Conservation (phyloP, 92 coral and sea anemone genomes). For the Palythoa grandiflora region DNA sequence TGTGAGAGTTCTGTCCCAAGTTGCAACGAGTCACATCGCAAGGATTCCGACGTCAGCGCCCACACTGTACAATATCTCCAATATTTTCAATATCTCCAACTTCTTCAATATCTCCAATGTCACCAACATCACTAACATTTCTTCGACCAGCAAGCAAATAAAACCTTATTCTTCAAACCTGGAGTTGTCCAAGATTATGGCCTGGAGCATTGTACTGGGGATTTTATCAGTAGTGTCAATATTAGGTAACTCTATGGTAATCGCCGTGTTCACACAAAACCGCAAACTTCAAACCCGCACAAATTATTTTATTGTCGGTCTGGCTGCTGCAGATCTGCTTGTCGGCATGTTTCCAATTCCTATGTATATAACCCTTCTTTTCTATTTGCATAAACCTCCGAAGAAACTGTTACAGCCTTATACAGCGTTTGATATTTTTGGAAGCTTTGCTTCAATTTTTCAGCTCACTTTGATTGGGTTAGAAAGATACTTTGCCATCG, state of each 20-base stretch:
- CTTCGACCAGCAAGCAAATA: not conserved
- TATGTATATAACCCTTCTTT: conserved; percentile 63
- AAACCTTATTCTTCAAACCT: not conserved
- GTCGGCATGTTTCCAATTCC: conserved; percentile 77
- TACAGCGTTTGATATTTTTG: conserved; percentile 71
- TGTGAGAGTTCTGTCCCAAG: not conserved
- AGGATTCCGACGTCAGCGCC: not conserved
- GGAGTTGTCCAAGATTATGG: conserved; percentile 40
- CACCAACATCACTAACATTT: not conserved
- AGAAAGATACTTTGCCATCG: conserved; percentile 79
- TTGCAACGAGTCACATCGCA: not conserved
- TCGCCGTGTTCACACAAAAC: conserved; percentile 71
- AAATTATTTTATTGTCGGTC: conserved; percentile 75
- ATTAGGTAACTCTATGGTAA: conserved; percentile 76
- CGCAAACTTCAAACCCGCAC: conserved; percentile 75
- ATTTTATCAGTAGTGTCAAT: conserved; percentile 75
- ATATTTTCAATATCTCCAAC: too few species aligned
- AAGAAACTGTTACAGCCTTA: conserved; percentile 26
- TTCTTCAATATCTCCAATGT: not conserved
- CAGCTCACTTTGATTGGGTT: conserved; percentile 74
- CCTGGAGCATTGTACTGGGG: conserved; percentile 75
- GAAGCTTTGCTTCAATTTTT: conserved; percentile 79
- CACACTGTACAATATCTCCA: not conserved
- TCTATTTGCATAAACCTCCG: conserved; percentile 41
- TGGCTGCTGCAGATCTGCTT: conserved; percentile 78